Percentiles rank a stretch among this genome's conserved stretches.
Conservation (phyloP, 2,888 invertebrate species). For the Leptinotarsa tumamoca region DNA sequence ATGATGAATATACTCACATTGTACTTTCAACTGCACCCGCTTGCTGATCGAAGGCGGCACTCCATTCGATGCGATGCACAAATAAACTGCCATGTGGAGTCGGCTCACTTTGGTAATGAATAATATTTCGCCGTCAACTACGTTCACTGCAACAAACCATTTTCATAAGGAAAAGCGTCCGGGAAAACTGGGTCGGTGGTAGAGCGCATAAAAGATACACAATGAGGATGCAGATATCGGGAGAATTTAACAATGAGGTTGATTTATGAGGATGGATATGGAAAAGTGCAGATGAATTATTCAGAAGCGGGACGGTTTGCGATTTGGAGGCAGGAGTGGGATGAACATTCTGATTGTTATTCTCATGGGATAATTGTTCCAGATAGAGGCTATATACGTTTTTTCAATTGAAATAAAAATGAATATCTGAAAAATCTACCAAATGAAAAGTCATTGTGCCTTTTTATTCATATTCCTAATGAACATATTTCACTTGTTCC, state of each 20-base stretch:
- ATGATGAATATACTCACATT: conserved; percentile 74
- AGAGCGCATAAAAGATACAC: conserved; percentile 36
- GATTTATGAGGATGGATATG: conserved; percentile 43
- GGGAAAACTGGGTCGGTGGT: conserved; percentile 25
- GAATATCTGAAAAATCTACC: too few relatives aligned
- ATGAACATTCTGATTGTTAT: conserved; percentile 4
- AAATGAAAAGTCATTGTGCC: too few relatives aligned
- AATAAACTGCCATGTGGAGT: conserved; percentile 92
- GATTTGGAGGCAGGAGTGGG: conserved; percentile 20
- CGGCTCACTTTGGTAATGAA: conserved; percentile 90
- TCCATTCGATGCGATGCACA: conserved; percentile 93
- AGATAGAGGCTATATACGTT: too few relatives aligned
- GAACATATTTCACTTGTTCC: too few relatives aligned
- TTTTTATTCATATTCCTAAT: too few relatives aligned
- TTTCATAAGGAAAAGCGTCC: conserved; percentile 24
- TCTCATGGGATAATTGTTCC: neutral
- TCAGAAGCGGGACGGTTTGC: conserved; percentile 31
- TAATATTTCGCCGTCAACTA: conserved; percentile 88
- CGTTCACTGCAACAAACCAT: conserved; percentile 76
- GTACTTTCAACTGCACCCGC: conserved; percentile 83
- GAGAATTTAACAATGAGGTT: conserved; percentile 44
- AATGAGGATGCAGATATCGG: conserved; percentile 45
- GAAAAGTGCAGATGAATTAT: conserved; percentile 43
- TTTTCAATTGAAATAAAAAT: too few relatives aligned
- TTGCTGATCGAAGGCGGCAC: conserved; percentile 92